Base-by-base conservation (phyloP, 2,797 vertebrate species). In the Rhinella marina region DNA sequence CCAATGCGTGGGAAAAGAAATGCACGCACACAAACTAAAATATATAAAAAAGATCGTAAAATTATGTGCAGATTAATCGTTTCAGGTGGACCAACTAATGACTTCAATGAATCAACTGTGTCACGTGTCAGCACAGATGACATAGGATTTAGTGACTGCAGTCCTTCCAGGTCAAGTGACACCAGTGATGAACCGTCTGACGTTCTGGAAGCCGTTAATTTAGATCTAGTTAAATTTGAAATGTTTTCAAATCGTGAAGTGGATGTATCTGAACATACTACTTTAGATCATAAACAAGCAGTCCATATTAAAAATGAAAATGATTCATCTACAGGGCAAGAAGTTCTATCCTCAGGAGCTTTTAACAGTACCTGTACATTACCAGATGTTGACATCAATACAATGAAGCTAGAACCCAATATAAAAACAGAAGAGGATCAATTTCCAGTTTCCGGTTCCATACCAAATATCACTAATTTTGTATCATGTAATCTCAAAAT, bases 1-100 rank as follows among this genome's bases (percentile, higher is more conserved):
- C 70, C 14, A 17, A 41, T 32, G 70, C 14, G 21, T 48, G 8
- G 48, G 12, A 77, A 5, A 77, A 77, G 75, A 54, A 77, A 54
- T 77, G 50, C 50, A 25, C 21, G 41, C 2, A 77, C 75, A 14
- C 75, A 77, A 54, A 77, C 75, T 77, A 52, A 77, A 77, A 77
- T 54, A 13, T 23, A n/a, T 50, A 50, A 1, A 52, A 54, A 54
- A 21, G 11, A 52, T 77, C 23, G 75, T 25, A 25, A 77, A 25
- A 54, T 8, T 25, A 77, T 77, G 75, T 52, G 50, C 50, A 76
- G 3, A 12, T 77, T 77, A 23, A 25, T 25, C 25, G 23, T 77
- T 77, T 6, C 48, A 54, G 54, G 21, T 6, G 19, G 13, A 50
- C 21, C 2, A n/a, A n/a, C 48, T 4, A 7, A 75, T 48, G 2